Base-by-base conservation (phyloP, 92 coral and sea anemone genomes). In the Nematostella vectensis region DNA sequence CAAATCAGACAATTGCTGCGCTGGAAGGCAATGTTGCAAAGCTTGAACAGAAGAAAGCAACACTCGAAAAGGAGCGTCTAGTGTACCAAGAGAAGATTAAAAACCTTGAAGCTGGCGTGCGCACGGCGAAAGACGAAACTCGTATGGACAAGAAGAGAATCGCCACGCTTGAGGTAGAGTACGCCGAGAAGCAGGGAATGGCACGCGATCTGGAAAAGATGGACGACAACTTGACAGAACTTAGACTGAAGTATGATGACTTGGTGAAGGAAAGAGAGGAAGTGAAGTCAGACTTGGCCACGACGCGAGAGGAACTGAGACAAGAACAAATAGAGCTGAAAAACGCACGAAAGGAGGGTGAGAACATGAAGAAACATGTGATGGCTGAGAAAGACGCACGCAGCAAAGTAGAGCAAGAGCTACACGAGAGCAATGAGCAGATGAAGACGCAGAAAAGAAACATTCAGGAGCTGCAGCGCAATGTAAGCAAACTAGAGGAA, bases 61-160 rank as follows among this genome's bases (percentile, higher is more conserved):
- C 80, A 12, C 51, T 78, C 17, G 99, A 93, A 18, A 93, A 88
- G 44, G 96, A 93, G 45, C 67, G 89, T 4, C 54, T 86, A 55
- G 96, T 88, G 4, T 63, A 75, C 6, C 83, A 86, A 18, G 99
- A 88, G 64, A 82, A 83, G 40, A 83, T 93, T 40, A 65, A 80
- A 8, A 65, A 70, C 31, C 75, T 86, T 18, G 99, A 93, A 29
- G 71, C 88, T 22, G 59, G 33, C 18, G 43, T 79, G 3, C 68
- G 95, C 50, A 81, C 95, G 10, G 44, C 83, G 50, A 85, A 85
- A 38, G 95, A 85, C 10, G 95, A 85, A 42, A 69, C 25, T 0
- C 88, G 95, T 3, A 78, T 40, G 24, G 99, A 93, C 58, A 93
- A 82, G 54, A 87, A 86, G 70, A 71, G 62, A 61, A 83, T 93